phyloP scores from a whole-genome alignment of 1,140 invertebrate genomes.

The Bathynomus jamesi region DNA sequence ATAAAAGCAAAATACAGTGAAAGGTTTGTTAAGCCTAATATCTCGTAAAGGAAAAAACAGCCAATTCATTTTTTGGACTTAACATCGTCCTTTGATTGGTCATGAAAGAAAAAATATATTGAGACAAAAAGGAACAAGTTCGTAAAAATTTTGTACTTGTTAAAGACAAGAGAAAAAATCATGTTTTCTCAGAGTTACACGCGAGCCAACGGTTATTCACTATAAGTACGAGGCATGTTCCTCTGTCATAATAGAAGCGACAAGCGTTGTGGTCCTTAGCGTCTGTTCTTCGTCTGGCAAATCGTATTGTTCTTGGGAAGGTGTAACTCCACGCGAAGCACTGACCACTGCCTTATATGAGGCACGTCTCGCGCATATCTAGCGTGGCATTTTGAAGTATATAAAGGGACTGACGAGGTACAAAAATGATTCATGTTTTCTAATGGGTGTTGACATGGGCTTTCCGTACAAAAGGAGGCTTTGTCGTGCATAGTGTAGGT shows the following conservation, averaged over 20 bases:
- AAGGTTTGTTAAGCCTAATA: not conserved
- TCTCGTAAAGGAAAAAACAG: not conserved
- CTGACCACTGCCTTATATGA: too few relatives aligned
- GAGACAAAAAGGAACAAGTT: not conserved
- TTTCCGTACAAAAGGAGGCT: not conserved
- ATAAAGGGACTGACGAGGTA: too few relatives aligned
- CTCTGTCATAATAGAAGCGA: not conserved
- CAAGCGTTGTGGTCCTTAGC: too few relatives aligned
- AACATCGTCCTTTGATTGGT: not conserved
- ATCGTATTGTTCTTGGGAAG: too few relatives aligned
- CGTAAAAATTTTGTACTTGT: not conserved
- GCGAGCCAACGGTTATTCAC: not conserved
- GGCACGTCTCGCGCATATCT: too few relatives aligned
- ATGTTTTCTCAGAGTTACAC: not conserved
- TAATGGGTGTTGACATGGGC: not conserved
- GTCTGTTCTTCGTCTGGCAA: too few relatives aligned
- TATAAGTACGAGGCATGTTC: not conserved
- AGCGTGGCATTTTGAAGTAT: too few relatives aligned
- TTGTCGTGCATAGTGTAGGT: not conserved
- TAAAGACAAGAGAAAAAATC: not conserved
- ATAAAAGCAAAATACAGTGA: not conserved
- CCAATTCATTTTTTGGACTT: not conserved
- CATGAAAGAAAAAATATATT: not conserved
- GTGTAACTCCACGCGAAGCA: too few relatives aligned
- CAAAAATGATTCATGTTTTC: not conserved